These are phyloP conservation scores for Festucalex cinctus DNA, from an alignment of 2,113 vertebrate genomes.

Conservation along the genomic window DNA sequence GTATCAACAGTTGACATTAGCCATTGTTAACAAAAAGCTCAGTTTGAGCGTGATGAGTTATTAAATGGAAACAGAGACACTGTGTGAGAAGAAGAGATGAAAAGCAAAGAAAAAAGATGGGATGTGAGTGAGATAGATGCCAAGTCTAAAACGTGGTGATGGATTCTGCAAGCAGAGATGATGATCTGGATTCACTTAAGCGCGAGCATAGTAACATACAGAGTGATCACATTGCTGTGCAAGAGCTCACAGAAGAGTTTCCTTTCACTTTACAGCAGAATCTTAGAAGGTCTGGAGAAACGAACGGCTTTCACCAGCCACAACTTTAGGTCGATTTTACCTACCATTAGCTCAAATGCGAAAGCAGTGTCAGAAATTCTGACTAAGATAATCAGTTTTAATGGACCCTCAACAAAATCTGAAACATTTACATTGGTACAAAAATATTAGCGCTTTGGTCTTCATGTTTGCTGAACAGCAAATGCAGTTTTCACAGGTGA, in stretches of 20 bases:
- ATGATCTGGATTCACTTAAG: slow-evolving; percentile 38
- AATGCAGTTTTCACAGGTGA: too few relatives aligned
- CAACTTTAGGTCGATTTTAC: not conserved
- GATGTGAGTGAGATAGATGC: slow-evolving; percentile 20
- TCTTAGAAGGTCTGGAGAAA: too few relatives aligned
- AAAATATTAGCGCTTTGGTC: too few relatives aligned
- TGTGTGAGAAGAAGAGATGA: slow-evolving; percentile 17
- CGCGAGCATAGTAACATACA: slow-evolving; percentile 12
- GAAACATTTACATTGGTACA: not conserved
- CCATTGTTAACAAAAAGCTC: not conserved
- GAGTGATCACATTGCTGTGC: slow-evolving; percentile 20
- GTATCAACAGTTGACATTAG: not conserved
- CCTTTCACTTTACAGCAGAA: too few relatives aligned
- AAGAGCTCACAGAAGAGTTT: not conserved
- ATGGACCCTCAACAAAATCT: too few relatives aligned
- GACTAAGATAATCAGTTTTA: not conserved
- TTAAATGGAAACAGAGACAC: slow-evolving; percentile 30
- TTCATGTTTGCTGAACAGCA: too few relatives aligned
- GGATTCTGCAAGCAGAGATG: slow-evolving; percentile 29
- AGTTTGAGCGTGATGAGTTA: slow-evolving; percentile 12
- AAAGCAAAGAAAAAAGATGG: slow-evolving; percentile 14
- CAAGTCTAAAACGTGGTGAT: slow-evolving; percentile 25
- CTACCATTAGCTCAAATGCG: not conserved
- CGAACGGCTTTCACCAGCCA: not conserved
- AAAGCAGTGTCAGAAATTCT: not conserved